Percentiles rank a stretch among this genome's conserved stretches.
phyloP scores from a whole-genome alignment of 2,113 vertebrate genomes.

The Ceyx cyanopectus region DNA sequence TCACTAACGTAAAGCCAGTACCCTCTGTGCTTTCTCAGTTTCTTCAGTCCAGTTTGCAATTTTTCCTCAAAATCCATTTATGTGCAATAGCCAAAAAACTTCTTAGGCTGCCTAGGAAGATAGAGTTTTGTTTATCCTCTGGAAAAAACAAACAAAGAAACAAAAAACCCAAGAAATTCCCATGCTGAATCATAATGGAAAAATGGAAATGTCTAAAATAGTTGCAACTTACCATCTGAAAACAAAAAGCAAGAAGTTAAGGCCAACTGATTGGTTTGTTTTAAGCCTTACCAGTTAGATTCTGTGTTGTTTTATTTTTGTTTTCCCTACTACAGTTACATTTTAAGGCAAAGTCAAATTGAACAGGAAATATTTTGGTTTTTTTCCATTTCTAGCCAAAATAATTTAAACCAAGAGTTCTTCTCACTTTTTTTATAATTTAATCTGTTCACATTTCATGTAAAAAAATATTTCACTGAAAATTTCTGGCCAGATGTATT shows the following conservation, averaged over 20 bases:
- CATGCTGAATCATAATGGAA: neutral
- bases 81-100: neutral
- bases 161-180: neutral
- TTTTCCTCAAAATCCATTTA: neutral
- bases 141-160: neutral
- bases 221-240: neutral
- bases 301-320: neutral
- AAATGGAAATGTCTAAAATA: neutral
- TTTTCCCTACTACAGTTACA: neutral
- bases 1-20: neutral
- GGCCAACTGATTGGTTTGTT: neutral
- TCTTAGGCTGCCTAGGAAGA: neutral
- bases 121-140: neutral
- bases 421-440: neutral
- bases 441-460: neutral
- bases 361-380: neutral
- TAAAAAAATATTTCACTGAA: neutral
- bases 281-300: neutral
- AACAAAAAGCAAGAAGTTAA: neutral
- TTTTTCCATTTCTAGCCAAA: neutral
- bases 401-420: neutral
- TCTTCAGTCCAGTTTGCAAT: neutral
- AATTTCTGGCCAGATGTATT: neutral
- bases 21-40: neutral
- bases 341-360: neutral